Conservation (phyloP, 1,140 invertebrate genomes). For the Drosophila ficusphila region DNA sequence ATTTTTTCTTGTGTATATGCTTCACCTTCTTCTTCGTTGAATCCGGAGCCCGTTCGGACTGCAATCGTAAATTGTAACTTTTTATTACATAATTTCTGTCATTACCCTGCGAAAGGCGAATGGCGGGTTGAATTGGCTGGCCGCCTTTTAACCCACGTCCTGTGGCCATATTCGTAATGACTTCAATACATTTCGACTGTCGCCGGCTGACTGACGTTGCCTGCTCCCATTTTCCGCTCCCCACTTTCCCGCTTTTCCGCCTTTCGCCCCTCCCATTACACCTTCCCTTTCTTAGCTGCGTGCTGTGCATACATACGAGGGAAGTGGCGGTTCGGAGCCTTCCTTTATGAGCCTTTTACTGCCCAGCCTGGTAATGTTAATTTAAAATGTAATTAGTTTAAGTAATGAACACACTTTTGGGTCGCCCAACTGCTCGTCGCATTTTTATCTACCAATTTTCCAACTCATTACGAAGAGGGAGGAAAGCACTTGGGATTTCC, state of each 20-base stretch:
- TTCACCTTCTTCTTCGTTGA: background rate
- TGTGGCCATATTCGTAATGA: constrained; percentile 78
- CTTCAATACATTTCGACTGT: constrained; percentile 81
- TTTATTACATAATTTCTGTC: constrained; percentile 84
- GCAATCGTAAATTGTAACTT: constrained; percentile 83
- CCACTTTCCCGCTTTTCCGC: constrained; percentile 26
- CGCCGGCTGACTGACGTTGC: constrained; percentile 64
- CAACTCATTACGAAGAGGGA: constrained; percentile 23
- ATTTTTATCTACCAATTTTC: constrained; percentile 47
- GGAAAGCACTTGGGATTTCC: background rate
- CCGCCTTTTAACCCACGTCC: constrained; percentile 61
- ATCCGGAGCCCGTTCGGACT: constrained; percentile 11
- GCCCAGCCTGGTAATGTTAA: constrained; percentile 67
- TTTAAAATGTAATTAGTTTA: constrained; percentile 83
- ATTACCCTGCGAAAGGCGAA: constrained; percentile 65
- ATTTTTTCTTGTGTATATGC: background rate
- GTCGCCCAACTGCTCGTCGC: constrained; percentile 31
- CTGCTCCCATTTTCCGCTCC: constrained; percentile 29
- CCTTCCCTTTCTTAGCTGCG: constrained; percentile 49
- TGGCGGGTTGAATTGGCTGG: constrained; percentile 35
- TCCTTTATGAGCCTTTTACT: constrained; percentile 74
- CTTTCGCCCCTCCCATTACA: constrained; percentile 12
- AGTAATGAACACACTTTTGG: constrained; percentile 79
- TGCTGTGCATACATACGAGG: constrained; percentile 69
- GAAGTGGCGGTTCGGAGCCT: constrained; percentile 20